Evolutionary conservation across 2,797 vertebrate genomes (phyloP).

Genomic region (Muraenolepis orangiensis): DNA sequence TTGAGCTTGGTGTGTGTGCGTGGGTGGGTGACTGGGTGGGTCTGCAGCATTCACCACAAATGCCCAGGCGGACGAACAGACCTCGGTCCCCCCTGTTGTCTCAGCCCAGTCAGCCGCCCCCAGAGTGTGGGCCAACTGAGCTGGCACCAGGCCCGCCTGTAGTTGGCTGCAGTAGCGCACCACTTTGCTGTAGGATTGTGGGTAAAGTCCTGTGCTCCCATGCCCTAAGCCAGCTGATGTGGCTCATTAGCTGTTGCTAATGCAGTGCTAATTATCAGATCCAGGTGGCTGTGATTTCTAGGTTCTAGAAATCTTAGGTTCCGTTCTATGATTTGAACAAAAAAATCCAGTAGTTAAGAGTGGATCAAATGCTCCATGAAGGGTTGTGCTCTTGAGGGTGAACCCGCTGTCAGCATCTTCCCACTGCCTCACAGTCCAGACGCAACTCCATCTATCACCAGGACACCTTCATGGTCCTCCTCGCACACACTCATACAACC

Average conservation of each 20-base stretch:
- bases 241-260: neutral
- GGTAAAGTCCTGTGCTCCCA: neutral
- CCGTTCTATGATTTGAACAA: neutral
- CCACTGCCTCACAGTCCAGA: conserved; percentile 14
- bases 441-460: conserved; percentile 27
- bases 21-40: conserved; percentile 32
- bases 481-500: conserved; percentile 7
- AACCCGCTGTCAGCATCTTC: neutral
- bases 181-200: neutral
- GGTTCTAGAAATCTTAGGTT: too few species aligned
- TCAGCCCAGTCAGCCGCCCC: conserved; percentile 62
- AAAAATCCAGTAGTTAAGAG: neutral
- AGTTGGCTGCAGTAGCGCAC: neutral
- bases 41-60: conserved; percentile 60
- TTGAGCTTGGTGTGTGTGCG: conserved; percentile 30
- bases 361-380: neutral
- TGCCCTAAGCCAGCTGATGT: neutral
- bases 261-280: neutral
- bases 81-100: conserved; percentile 62
- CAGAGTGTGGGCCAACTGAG: conserved; percentile 70
- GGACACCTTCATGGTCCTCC: conserved; percentile 4
- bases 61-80: conserved; percentile 63
- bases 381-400: neutral
- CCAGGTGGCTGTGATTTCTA: neutral
- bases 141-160: conserved; percentile 62